Evolutionary conservation across 2,888 invertebrate species (phyloP).

Genomic region (Spisula subtruncata): DNA sequence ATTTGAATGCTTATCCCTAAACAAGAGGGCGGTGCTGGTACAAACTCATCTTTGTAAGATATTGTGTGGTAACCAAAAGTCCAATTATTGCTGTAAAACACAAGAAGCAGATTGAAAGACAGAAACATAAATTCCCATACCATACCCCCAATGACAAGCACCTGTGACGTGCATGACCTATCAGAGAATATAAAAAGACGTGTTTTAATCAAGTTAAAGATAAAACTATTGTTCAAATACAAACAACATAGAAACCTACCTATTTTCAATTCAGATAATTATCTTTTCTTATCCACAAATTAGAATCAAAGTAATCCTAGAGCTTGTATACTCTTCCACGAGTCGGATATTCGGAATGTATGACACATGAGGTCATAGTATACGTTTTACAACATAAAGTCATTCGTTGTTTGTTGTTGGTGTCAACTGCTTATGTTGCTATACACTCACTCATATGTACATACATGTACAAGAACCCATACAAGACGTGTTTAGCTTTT

Average conservation of each 20-base stretch:
- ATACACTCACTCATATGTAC: not conserved
- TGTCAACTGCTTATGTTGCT: not conserved
- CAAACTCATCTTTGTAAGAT: no score
- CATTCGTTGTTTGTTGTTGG: not conserved
- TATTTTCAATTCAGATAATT: not conserved
- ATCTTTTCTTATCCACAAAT: not conserved
- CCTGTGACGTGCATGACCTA: no score
- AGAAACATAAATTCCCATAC: no score
- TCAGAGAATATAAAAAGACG: no score
- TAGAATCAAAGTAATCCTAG: no score
- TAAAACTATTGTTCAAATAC: not conserved
- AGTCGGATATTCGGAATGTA: not conserved
- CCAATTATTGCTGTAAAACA: no score
- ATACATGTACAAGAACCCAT: not conserved
- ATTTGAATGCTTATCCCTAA: no score
- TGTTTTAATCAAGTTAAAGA: not conserved
- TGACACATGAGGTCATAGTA: not conserved
- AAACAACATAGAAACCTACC: not conserved
- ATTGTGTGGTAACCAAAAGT: no score
- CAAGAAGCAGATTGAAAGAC: no score
- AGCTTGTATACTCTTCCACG: not conserved
- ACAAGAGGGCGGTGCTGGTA: no score
- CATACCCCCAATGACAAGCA: no score
- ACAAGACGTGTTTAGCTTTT: not conserved
- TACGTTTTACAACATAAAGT: not conserved